phyloP scores from a whole-genome alignment of 2,113 vertebrate genomes.

The Ancistrus triradiatus region DNA sequence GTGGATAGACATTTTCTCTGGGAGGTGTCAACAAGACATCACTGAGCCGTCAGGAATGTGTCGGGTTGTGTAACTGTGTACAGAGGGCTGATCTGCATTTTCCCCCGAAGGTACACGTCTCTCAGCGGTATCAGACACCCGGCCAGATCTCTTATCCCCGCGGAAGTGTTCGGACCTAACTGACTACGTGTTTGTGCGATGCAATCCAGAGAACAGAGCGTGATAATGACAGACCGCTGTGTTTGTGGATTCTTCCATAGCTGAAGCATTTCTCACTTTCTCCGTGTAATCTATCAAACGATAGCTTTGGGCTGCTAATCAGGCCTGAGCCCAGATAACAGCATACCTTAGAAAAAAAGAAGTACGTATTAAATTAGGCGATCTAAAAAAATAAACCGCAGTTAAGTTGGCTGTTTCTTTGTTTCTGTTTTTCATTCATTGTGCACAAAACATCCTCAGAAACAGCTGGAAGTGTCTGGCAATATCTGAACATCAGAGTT shows the following conservation, averaged over 20 bases:
- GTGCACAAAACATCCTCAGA: slow-evolving; percentile 9
- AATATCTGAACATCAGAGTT: slow-evolving; percentile 11
- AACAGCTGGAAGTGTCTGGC: slow-evolving; percentile 13
- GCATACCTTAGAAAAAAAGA: slow-evolving; percentile 1
- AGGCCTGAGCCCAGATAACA: background rate
- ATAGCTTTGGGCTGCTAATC: slow-evolving; percentile 2
- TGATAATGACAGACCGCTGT: slow-evolving; percentile 26
- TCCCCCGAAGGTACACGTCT: slow-evolving; percentile 20
- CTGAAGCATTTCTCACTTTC: slow-evolving; percentile 2
- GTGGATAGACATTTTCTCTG: background rate
- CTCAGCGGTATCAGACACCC: slow-evolving; percentile 13
- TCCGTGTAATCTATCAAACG: slow-evolving; percentile 2
- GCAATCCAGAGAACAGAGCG: slow-evolving; percentile 10
- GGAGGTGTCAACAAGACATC: slow-evolving; percentile 13
- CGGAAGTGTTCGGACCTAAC: slow-evolving; percentile 32
- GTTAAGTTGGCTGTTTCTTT: background rate
- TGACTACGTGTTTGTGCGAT: slow-evolving; percentile 25
- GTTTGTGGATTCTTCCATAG: slow-evolving; percentile 9
- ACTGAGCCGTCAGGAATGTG: background rate
- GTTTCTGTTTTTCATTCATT: background rate
- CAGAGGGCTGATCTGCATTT: slow-evolving; percentile 2
- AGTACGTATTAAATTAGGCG: slow-evolving; percentile 5
- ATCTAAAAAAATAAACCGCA: slow-evolving; percentile 23
- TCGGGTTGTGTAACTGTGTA: background rate
- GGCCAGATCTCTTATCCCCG: slow-evolving; percentile 31